Percentiles rank a stretch among this genome's conserved stretches.
phyloP scores from a whole-genome alignment of 2,888 invertebrate species.

The Pollenia amentaria region DNA sequence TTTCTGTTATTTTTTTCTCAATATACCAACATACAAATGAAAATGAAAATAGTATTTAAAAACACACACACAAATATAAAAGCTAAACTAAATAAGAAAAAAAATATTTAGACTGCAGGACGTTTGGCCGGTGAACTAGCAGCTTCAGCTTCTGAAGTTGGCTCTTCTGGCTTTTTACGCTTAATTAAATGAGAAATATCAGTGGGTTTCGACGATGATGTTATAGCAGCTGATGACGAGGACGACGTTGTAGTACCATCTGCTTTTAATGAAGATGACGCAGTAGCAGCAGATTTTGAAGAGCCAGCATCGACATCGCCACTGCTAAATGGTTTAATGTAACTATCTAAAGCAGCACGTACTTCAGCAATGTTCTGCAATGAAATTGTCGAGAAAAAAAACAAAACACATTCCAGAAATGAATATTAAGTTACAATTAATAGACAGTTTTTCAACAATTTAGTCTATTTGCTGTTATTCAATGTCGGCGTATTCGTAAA shows the following conservation, averaged over 20 bases:
- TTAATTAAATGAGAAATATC: constrained; percentile 94
- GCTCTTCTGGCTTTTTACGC: constrained; percentile 88
- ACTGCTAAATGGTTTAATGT: constrained; percentile 79
- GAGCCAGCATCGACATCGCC: constrained; percentile 75
- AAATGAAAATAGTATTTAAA: constrained; percentile 34
- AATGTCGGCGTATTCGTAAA: constrained; percentile 1
- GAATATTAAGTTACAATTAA: constrained; percentile 57
- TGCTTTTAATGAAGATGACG: constrained; percentile 77
- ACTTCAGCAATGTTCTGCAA: constrained; percentile 83
- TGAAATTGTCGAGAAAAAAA: constrained; percentile 61
- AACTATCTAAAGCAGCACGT: constrained; percentile 81
- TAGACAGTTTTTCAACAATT: constrained; percentile 34
- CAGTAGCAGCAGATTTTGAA: constrained; percentile 76
- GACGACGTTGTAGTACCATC: constrained; percentile 68
- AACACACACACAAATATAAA: constrained; percentile 28
- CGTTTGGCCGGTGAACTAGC: constrained; percentile 87
- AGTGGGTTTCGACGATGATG: constrained; percentile 87
- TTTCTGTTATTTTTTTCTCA: constrained; percentile 30
- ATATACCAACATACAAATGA: constrained; percentile 45
- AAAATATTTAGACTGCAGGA: constrained; percentile 81
- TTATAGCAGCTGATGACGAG: constrained; percentile 78
- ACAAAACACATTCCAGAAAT: constrained; percentile 43
- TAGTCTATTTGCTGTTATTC: constrained; percentile 33
- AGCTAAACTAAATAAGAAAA: constrained; percentile 20
- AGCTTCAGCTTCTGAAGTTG: constrained; percentile 84